phyloP scores from a whole-genome alignment of 2,797 vertebrate genomes.

The Cirrhinus mrigala region DNA sequence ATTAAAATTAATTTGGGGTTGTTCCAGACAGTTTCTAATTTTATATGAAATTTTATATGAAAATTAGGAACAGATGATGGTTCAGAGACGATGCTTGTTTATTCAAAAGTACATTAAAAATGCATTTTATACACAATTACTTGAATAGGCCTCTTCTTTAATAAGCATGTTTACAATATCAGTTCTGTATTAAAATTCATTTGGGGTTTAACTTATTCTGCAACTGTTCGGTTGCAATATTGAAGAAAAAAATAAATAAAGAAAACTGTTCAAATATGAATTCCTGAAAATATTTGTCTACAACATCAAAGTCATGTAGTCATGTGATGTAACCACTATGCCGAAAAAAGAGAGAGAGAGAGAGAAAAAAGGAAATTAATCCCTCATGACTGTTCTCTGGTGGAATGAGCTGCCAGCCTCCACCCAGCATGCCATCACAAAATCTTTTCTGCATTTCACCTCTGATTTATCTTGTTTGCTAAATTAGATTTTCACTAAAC shows the following conservation, averaged over 20 bases:
- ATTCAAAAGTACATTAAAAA: background rate
- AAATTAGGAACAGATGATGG: background rate
- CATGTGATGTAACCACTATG: background rate
- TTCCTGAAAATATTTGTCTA: background rate
- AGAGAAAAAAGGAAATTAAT: background rate
- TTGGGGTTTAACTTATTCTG: background rate
- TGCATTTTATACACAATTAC: background rate
- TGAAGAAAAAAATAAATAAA: background rate
- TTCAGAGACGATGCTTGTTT: background rate
- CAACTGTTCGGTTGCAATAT: background rate
- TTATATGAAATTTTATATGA: background rate
- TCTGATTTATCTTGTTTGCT: background rate
- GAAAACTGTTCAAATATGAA: background rate
- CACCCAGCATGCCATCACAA: background rate
- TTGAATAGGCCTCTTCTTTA: background rate
- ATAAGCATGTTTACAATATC: background rate
- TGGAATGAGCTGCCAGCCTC: background rate
- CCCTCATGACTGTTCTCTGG: background rate
- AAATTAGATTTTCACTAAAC: constrained; percentile 1
- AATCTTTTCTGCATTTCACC: background rate
- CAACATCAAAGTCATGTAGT: constrained; percentile 1
- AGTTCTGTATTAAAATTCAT: background rate
- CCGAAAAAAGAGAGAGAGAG: background rate
- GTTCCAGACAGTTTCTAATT: no score
- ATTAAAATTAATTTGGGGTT: background rate